Conservation (phyloP, 2,888 invertebrate species). For the Cheilosia pagana region DNA sequence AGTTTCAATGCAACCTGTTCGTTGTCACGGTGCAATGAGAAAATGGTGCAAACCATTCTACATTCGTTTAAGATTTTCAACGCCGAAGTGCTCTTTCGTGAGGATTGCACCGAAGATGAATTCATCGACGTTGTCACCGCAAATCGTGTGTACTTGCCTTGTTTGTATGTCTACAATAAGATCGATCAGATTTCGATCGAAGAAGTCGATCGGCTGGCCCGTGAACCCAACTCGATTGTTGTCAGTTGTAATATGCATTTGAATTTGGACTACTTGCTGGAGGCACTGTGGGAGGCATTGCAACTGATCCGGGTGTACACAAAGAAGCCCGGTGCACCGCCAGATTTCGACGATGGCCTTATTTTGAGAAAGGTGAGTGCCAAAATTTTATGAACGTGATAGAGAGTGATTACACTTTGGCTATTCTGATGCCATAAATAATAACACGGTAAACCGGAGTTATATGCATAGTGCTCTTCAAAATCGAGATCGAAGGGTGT, state of each 20-base stretch:
- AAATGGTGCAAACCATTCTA: conserved; percentile 98
- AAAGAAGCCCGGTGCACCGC: conserved; percentile 98
- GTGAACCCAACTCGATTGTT: conserved; percentile 94
- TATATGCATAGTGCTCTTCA: no score
- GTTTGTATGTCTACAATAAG: conserved; percentile 99
- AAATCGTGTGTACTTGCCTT: conserved; percentile 97
- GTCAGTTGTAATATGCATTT: conserved; percentile 99
- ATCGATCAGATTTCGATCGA: conserved; percentile 99
- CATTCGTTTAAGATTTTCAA: conserved; percentile 99
- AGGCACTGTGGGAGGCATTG: conserved; percentile 96
- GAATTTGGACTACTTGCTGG: conserved; percentile 97
- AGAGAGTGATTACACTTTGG: neutral
- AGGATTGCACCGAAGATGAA: conserved; percentile 97
- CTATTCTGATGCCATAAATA: no score
- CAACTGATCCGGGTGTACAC: conserved; percentile 98
- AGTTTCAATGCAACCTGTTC: conserved; percentile 98
- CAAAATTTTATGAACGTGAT: neutral
- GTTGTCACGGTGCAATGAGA: conserved; percentile 96
- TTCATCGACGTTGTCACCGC: conserved; percentile 99
- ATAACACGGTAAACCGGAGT: no score
- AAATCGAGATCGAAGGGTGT: no score
- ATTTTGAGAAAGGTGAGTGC: conserved; percentile 90
- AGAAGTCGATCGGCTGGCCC: conserved; percentile 97
- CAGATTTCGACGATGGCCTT: conserved; percentile 97
- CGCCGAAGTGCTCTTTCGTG: conserved; percentile 97